Base-by-base conservation (phyloP, 2,888 invertebrate genomes). In the Mythimna vitellina region DNA sequence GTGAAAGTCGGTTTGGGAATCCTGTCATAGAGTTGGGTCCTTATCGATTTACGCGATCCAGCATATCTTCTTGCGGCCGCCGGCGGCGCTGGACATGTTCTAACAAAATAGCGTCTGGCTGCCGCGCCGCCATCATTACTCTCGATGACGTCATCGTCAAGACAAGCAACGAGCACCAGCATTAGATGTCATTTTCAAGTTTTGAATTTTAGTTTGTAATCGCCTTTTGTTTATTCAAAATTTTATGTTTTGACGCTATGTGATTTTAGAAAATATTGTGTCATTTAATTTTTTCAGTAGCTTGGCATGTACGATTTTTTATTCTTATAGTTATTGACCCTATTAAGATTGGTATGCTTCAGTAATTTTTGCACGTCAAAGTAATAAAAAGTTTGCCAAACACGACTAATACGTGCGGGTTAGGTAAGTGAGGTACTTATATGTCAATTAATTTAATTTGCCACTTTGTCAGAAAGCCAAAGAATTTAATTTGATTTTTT, bases 31-130 rank as follows among this genome's bases (percentile, higher is more conserved):
- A 86, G 14, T 46, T 89, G 25, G 88, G 91, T 5, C 70, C 70
- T 6, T 83, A 92, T 76, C 87, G 91, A 0, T 92, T 88, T 76
- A 88, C 89, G 62, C 83, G 87, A 12, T 81, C 83, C 17, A n/a
- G 12, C 7, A 17, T 49, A 8, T 76, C 69, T 1, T 3, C 1
- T n/a, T 71, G 71, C 51, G 88, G 0, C 81, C 87, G 8, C 85
- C 85, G 64, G 80, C 83, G 73, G 3, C 80, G 90, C 0, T 93
- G 92, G 92, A 78, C 74, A 1, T 93, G 76, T 78, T 61, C 60
- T 32, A 35, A 65, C 12, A 60, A 17, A 70, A 0, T 12, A 0
- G 87, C 77, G 80, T 67, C 58, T 0, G 82, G 81, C 7, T 91
- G 91, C 67, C 82, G 82, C 10, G 88, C 89, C 9, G 61, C 81